Evolutionary conservation across 2,888 invertebrate genomes (phyloP).

Genomic region (Drosophila phalerata): DNA sequence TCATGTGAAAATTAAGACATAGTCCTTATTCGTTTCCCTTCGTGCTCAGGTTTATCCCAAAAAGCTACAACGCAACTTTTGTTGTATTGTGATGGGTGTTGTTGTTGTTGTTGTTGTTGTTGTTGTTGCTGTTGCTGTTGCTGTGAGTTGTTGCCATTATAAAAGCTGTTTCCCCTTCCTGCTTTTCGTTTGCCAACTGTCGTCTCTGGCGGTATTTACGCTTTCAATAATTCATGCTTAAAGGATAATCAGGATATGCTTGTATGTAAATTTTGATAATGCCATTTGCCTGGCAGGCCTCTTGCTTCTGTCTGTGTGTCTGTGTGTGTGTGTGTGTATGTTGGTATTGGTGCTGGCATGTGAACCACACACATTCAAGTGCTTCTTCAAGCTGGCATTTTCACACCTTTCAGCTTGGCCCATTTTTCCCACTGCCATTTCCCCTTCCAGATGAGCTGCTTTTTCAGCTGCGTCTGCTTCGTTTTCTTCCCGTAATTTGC

Average conservation of each 20-base stretch:
- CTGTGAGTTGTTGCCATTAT: slow-evolving; percentile 37
- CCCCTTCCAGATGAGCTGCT: slow-evolving; percentile 9
- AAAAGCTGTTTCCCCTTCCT: slow-evolving; percentile 23
- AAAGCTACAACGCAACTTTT: slow-evolving; percentile 50
- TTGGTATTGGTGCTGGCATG: slow-evolving; percentile 14
- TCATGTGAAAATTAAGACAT: slow-evolving; percentile 78
- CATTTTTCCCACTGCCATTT: slow-evolving; percentile 14
- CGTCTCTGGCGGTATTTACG: slow-evolving; percentile 77
- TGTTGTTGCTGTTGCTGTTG: slow-evolving; percentile 23
- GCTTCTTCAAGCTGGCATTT: slow-evolving; percentile 43
- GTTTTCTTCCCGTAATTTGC: slow-evolving; percentile 45
- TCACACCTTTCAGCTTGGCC: slow-evolving; percentile 66
- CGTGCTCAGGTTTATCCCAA: slow-evolving; percentile 14
- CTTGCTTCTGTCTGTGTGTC: background rate
- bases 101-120: slow-evolving; percentile 14
- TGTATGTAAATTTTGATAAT: slow-evolving; percentile 81
- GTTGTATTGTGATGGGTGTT: slow-evolving; percentile 29
- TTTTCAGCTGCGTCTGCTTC: slow-evolving; percentile 17
- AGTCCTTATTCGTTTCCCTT: slow-evolving; percentile 26
- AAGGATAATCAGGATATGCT: slow-evolving; percentile 81
- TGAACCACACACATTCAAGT: slow-evolving; percentile 31
- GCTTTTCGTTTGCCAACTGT: slow-evolving; percentile 41
- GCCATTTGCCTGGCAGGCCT: slow-evolving; percentile 68
- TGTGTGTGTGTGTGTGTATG: slow-evolving; percentile 11
- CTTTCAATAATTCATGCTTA: slow-evolving; percentile 82